These are phyloP conservation scores for Lacanobia wlatinum DNA, from an alignment of 2,888 invertebrate genomes.

Conservation along the genomic window DNA sequence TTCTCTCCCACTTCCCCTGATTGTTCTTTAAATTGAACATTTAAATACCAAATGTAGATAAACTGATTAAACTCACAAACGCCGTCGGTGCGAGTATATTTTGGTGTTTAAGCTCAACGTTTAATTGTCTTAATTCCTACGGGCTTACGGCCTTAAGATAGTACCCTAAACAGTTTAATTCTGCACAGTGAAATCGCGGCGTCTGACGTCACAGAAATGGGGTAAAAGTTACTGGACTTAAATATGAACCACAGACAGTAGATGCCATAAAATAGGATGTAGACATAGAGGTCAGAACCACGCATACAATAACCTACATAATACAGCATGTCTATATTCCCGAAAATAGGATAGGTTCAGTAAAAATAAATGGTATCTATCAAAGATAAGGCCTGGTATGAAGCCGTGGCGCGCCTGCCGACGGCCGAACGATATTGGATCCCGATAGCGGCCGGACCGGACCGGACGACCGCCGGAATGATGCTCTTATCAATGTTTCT, in stretches of 20 bases:
- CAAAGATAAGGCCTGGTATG: conserved; percentile 43
- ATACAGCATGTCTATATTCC: background rate
- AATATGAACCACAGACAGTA: background rate
- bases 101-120: conserved; percentile 47
- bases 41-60: conserved; percentile 67
- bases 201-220: background rate
- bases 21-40: conserved; percentile 72
- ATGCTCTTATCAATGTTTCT: conserved; percentile 52
- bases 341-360: conserved; percentile 31
- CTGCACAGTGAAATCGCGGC: background rate
- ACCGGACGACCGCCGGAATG: conserved; percentile 17
- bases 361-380: conserved; percentile 52
- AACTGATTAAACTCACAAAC: conserved; percentile 40
- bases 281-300: background rate
- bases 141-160: conserved; percentile 25
- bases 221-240: background rate
- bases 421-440: conserved; percentile 53
- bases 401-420: conserved; percentile 18
- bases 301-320: background rate
- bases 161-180: conserved; percentile 25
- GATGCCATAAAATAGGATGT: background rate
- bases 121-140: conserved; percentile 43
- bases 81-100: conserved; percentile 27
- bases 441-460: conserved; percentile 40
- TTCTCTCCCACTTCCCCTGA: conserved; percentile 59